Percentiles rank a stretch among this genome's conserved stretches.
Evolutionary conservation across 2,888 invertebrate genomes (phyloP).

Genomic region (Ophion obscuratus): DNA sequence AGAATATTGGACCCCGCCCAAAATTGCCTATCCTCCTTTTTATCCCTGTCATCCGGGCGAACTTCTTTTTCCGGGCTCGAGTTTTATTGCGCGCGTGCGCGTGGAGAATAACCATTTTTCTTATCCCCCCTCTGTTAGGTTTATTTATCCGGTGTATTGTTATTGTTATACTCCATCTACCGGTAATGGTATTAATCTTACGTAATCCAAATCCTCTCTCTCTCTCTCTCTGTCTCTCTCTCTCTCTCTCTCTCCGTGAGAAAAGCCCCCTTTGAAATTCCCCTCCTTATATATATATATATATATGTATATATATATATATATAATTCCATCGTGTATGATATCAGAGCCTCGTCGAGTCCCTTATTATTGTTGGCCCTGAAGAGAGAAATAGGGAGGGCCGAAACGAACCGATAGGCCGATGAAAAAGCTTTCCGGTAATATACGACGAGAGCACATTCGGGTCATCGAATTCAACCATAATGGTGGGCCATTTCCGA

Average conservation of each 20-base stretch:
- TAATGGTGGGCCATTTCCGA: slow-evolving; percentile 26
- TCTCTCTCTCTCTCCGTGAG: slow-evolving; percentile 42
- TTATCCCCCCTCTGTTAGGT: slow-evolving; percentile 28
- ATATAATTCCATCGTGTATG: slow-evolving; percentile 6
- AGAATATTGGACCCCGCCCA: slow-evolving; percentile 40
- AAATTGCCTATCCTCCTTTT: slow-evolving; percentile 40
- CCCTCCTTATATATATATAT: slow-evolving; percentile 5
- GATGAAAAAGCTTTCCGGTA: slow-evolving; percentile 37
- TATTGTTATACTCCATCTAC: slow-evolving; percentile 18
- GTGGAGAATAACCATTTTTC: slow-evolving; percentile 43
- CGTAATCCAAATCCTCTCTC: slow-evolving; percentile 55
- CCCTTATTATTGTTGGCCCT: slow-evolving; percentile 45
- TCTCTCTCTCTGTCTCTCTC: neutral
- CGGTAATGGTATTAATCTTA: slow-evolving; percentile 51
- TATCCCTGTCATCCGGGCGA: slow-evolving; percentile 15
- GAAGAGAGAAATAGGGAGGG: slow-evolving; percentile 45
- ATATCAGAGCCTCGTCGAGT: slow-evolving; percentile 30
- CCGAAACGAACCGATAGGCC: slow-evolving; percentile 1
- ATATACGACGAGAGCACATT: slow-evolving; percentile 43
- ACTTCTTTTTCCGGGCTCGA: slow-evolving; percentile 53
- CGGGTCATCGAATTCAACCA: slow-evolving; percentile 50
- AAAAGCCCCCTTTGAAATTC: slow-evolving; percentile 48
- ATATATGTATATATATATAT: neutral
- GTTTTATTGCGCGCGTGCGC: slow-evolving; percentile 40
- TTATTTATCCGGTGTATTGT: slow-evolving; percentile 32